A percentile compares a stretch with the other conserved stretches of the same genome.
phyloP scores from a whole-genome alignment of 2,113 vertebrate species.

The Microcebus ravelobensis region DNA sequence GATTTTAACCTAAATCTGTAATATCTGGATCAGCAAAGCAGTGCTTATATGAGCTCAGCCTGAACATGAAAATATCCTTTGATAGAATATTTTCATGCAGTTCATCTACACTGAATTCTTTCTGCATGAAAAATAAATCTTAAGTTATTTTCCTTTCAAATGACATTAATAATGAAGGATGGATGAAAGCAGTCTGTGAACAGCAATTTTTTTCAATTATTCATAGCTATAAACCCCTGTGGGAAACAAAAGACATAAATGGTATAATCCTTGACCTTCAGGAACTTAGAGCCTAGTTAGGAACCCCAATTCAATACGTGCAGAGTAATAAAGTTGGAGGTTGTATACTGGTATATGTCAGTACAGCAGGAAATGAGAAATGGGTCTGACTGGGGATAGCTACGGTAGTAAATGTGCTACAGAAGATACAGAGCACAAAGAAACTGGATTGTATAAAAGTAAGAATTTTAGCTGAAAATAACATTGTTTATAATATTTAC shows the following conservation, averaged over 20 bases:
- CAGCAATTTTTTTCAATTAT: background rate
- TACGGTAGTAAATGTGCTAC: background rate
- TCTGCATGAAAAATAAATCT: conserved; percentile 2
- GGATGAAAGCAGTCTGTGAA: background rate
- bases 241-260: background rate
- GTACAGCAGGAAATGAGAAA: background rate
- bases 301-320: background rate
- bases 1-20: background rate
- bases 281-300: background rate
- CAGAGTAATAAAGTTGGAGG: background rate
- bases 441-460: background rate
- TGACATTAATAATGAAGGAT: background rate
- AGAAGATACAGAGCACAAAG: background rate
- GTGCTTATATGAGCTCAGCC: background rate
- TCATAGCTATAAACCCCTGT: background rate
- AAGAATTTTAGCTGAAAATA: background rate
- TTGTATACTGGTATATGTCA: background rate
- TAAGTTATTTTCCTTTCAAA: conserved; percentile 16
- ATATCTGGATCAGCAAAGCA: background rate
- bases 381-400: background rate
- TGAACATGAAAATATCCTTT: background rate
- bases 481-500: background rate
- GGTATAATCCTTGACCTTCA: background rate
- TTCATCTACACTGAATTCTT: background rate
- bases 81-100: background rate